phyloP scores from a whole-genome alignment of 2,888 invertebrate genomes.

The Venustoraphidia nigricollis region DNA sequence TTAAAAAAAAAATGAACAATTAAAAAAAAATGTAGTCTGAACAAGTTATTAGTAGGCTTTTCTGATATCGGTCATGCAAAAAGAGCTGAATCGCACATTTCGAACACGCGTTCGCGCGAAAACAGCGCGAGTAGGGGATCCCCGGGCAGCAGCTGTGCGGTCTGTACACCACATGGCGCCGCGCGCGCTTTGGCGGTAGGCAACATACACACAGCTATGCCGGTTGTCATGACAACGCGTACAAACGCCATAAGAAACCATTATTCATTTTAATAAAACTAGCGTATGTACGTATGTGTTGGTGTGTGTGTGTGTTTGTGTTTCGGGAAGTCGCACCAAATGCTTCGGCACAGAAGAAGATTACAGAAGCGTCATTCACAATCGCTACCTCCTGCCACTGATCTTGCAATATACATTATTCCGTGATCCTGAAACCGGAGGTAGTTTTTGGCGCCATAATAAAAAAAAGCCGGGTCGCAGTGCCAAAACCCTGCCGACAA shows the following conservation, averaged over 20 bases:
- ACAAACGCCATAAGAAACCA: conserved; percentile 21
- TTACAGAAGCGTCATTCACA: too few species aligned
- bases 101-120: conserved; percentile 5
- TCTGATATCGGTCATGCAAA: too few species aligned
- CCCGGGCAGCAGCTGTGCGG: conserved; percentile 12
- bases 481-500: too few species aligned
- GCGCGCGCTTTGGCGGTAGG: conserved; percentile 15
- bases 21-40: too few species aligned
- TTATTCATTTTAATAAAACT: conserved; percentile 27
- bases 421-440: too few species aligned
- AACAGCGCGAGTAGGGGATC: conserved; percentile 13
- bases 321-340: background rate
- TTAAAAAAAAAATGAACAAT: too few species aligned
- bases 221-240: conserved; percentile 24
- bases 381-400: too few species aligned
- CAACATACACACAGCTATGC: conserved; percentile 23
- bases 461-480: too few species aligned
- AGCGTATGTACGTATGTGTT: background rate
- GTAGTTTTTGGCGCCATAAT: too few species aligned
- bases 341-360: too few species aligned
- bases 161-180: conserved; percentile 4
- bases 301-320: background rate
- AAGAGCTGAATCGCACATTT: background rate
- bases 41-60: too few species aligned
- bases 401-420: too few species aligned